Conservation (phyloP, 2,888 invertebrate genomes). For the Heliothis peltigera region DNA sequence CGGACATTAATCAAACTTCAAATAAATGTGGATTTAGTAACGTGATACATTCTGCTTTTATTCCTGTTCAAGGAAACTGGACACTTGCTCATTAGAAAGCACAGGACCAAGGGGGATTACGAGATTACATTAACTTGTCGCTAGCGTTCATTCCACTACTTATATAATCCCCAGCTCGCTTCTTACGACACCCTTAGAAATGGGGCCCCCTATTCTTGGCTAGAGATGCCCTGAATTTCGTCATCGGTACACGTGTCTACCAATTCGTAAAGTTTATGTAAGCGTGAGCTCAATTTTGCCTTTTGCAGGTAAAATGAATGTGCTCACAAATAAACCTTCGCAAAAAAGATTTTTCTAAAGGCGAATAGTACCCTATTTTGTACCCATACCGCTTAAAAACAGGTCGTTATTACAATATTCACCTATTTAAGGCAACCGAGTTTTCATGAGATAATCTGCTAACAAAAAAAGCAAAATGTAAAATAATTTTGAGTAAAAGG, state of each 20-base stretch:
- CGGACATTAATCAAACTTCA: slow-evolving; percentile 39
- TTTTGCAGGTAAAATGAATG: not conserved
- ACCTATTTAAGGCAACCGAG: slow-evolving; percentile 2
- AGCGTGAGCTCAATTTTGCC: not conserved
- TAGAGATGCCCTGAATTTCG: slow-evolving; percentile 7
- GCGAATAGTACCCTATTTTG: not conserved
- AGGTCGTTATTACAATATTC: slow-evolving; percentile 3
- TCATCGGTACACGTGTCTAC: not conserved
- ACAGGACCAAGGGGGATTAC: slow-evolving; percentile 38
- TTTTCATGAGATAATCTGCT: slow-evolving; percentile 20
- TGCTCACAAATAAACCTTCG: not conserved
- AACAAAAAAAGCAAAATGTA: slow-evolving; percentile 12
- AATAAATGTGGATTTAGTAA: slow-evolving; percentile 40
- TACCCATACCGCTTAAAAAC: slow-evolving; percentile 7
- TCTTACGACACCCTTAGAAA: slow-evolving; percentile 29
- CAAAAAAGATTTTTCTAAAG: not conserved
- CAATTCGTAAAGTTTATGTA: not conserved
- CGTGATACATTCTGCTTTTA: slow-evolving; percentile 30
- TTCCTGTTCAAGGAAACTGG: slow-evolving; percentile 31
- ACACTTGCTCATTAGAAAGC: slow-evolving; percentile 40
- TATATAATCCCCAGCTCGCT: slow-evolving; percentile 51
- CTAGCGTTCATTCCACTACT: slow-evolving; percentile 35
- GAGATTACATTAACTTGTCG: slow-evolving; percentile 46
- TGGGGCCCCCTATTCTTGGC: slow-evolving; percentile 15
- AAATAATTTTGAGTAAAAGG: slow-evolving; percentile 13